A percentile compares a stretch with the other conserved stretches of the same genome.
Evolutionary conservation across 2,888 invertebrate species (phyloP).

Genomic region (Noctua janthe): DNA sequence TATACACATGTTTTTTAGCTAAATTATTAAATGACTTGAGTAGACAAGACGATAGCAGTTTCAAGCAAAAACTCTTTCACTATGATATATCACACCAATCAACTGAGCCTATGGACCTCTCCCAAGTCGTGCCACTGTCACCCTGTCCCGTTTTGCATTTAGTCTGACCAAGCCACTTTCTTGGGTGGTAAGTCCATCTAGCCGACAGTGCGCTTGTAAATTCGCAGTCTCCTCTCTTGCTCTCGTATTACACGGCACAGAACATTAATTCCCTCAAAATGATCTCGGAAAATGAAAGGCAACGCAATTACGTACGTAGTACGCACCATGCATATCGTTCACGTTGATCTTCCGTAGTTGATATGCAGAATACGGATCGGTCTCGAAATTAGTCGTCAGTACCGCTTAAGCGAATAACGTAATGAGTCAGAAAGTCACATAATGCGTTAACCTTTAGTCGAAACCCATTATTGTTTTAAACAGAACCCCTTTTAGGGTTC

Average conservation of each 20-base stretch:
- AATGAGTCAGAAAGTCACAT: slow-evolving; percentile 46
- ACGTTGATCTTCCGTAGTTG: slow-evolving; percentile 34
- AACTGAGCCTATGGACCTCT: neutral
- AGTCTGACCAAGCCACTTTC: neutral
- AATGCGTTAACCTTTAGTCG: slow-evolving; percentile 36
- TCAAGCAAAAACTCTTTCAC: neutral
- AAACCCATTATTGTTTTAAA: slow-evolving; percentile 49
- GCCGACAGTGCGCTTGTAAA: too few relatives aligned
- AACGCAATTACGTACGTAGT: slow-evolving; percentile 16
- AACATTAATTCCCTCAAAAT: neutral
- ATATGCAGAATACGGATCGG: slow-evolving; percentile 52
- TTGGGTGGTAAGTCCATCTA: neutral
- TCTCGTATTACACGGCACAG: neutral
- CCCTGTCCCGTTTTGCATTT: neutral
- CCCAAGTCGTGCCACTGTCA: too few relatives aligned
- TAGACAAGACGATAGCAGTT: neutral
- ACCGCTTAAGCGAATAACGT: slow-evolving; percentile 24
- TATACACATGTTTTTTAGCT: too few relatives aligned
- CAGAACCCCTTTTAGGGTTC: slow-evolving; percentile 40
- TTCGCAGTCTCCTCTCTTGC: too few relatives aligned
- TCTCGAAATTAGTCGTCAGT: slow-evolving; percentile 43
- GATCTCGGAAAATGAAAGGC: neutral
- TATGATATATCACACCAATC: neutral
- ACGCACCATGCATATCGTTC: slow-evolving; percentile 15
- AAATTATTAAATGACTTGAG: neutral